phyloP scores from a whole-genome alignment of 1,140 invertebrate genomes.

The Zaprionus capensis region DNA sequence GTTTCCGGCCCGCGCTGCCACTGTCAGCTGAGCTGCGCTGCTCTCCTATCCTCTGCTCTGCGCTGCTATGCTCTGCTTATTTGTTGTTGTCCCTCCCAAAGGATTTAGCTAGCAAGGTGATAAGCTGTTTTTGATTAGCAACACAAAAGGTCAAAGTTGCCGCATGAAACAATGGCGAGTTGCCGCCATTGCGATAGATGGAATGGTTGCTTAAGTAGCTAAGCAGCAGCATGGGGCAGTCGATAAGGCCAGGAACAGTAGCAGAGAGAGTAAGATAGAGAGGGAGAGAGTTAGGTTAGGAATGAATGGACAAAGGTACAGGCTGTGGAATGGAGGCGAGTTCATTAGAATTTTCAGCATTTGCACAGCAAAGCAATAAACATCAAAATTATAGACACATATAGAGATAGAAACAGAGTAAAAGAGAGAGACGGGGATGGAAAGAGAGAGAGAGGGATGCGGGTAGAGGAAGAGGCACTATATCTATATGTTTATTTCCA shows the following conservation, averaged over 20 bases:
- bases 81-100: conserved; percentile 37
- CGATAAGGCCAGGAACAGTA: neutral
- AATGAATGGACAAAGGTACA: neutral
- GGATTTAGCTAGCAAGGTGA: conserved; percentile 65
- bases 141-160: conserved; percentile 48
- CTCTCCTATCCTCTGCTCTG: neutral
- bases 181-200: neutral
- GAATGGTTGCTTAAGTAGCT: neutral
- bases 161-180: conserved; percentile 12
- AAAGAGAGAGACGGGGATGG: neutral
- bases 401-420: neutral
- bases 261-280: neutral
- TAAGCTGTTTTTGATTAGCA: conserved; percentile 68
- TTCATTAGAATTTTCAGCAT: conserved; percentile 36
- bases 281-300: neutral
- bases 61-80: conserved; percentile 2
- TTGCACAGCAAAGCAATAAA: conserved; percentile 51
- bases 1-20: conserved; percentile 36
- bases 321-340: neutral
- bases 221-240: neutral
- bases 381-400: conserved; percentile 62
- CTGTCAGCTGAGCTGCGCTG: conserved; percentile 11
- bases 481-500: conserved; percentile 45
- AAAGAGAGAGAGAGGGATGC: neutral
- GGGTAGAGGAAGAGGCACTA: neutral